Percentiles rank a stretch among this genome's conserved stretches.
Evolutionary conservation across 2,888 invertebrate species (phyloP).

Genomic region (Sinhomidia bicolor): DNA sequence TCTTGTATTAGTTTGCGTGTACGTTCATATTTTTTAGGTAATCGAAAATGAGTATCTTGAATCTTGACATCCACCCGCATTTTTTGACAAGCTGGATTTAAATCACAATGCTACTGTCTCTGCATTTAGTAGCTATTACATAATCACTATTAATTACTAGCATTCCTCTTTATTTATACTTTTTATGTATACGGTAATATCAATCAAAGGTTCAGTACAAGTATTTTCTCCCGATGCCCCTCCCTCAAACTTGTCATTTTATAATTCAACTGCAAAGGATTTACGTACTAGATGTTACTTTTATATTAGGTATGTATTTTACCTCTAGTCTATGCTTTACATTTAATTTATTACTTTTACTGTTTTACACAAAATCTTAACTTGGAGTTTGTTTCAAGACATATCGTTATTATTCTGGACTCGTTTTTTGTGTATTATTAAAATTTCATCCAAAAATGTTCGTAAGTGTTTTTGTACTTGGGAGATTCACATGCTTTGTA

Average conservation of each 20-base stretch:
- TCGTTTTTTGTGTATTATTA: background rate
- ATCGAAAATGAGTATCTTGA: constrained; percentile 23
- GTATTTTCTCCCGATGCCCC: background rate
- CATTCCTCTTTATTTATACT: too few species aligned
- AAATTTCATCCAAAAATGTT: constrained; percentile 39
- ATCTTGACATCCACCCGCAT: background rate
- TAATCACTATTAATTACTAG: too few species aligned
- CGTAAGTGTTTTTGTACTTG: constrained; percentile 66
- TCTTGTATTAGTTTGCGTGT: background rate
- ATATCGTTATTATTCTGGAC: constrained; percentile 37
- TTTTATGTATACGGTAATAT: background rate
- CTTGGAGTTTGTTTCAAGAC: background rate
- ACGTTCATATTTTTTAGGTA: too few species aligned
- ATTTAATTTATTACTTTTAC: background rate
- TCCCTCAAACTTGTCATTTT: too few species aligned
- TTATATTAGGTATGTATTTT: too few species aligned
- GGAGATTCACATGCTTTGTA: constrained; percentile 64
- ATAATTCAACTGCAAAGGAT: background rate
- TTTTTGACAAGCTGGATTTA: background rate
- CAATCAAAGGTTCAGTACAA: constrained; percentile 7
- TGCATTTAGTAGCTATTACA: background rate
- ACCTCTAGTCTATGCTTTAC: too few species aligned
- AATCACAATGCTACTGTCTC: constrained; percentile 34
- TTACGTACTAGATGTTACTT: too few species aligned
- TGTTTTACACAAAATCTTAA: background rate